Evolutionary conservation across 2,888 invertebrate genomes (phyloP).

Genomic region (Dryobota labecula): DNA sequence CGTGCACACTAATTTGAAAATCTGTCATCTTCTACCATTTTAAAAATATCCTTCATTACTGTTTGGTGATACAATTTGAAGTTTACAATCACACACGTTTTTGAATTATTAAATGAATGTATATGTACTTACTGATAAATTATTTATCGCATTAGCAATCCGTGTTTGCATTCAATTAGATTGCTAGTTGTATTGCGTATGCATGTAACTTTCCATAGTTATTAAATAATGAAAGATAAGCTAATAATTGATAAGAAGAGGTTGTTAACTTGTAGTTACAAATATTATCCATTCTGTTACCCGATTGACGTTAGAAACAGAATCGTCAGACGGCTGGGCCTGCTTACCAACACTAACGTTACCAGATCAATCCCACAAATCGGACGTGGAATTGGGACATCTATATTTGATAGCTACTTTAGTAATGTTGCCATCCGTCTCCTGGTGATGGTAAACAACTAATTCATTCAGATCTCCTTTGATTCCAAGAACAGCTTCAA

Average conservation of each 20-base stretch:
- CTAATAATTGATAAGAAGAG: conserved; percentile 15
- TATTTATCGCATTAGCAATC: conserved; percentile 34
- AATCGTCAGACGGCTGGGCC: conserved; percentile 22
- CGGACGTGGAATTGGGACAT: conserved; percentile 39
- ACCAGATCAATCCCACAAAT: conserved; percentile 39
- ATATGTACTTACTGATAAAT: conserved; percentile 16
- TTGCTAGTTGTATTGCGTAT: conserved; percentile 28
- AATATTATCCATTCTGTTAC: too few species aligned
- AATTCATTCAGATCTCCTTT: conserved; percentile 43
- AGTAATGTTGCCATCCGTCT: conserved; percentile 28
- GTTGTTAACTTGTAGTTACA: conserved; percentile 32
- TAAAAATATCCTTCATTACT: conserved; percentile 67
- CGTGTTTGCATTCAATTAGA: conserved; percentile 34
- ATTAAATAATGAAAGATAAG: conserved; percentile 26
- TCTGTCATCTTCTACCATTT: conserved; percentile 40
- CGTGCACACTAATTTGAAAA: conserved; percentile 79
- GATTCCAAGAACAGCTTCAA: conserved; percentile 27
- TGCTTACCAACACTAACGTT: conserved; percentile 12
- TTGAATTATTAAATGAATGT: conserved; percentile 33
- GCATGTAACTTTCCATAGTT: conserved; percentile 41
- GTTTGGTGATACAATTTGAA: conserved; percentile 52
- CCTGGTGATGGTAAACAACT: conserved; percentile 38
- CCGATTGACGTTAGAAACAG: conserved; percentile 35
- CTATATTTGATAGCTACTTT: conserved; percentile 39
- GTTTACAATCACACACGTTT: conserved; percentile 20